Percentiles rank a stretch among this genome's conserved stretches.
Evolutionary conservation across 2,113 vertebrate species (phyloP).

Genomic region (Poicephalus meyeri): DNA sequence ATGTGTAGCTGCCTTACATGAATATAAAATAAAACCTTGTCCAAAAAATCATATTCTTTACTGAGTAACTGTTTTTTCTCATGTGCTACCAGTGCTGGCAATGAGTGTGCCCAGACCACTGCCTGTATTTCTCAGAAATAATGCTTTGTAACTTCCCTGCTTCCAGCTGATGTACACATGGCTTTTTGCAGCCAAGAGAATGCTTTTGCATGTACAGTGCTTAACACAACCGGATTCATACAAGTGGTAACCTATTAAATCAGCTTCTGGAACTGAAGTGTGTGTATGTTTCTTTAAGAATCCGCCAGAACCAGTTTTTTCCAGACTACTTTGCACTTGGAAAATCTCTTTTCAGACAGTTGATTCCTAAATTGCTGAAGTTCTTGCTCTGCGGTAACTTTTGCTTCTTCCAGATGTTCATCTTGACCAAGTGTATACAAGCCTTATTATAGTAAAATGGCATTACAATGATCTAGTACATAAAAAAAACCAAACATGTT

Average conservation of each 20-base stretch:
- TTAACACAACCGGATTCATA: not conserved
- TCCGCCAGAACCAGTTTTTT: not conserved
- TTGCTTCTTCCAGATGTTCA: not conserved
- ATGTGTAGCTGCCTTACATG: not conserved
- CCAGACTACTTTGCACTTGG: not conserved
- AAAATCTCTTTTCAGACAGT: not conserved
- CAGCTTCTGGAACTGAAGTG: not conserved
- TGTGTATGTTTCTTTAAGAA: not conserved
- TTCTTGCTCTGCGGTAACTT: not conserved
- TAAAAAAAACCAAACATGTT: not conserved
- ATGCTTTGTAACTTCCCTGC: not conserved
- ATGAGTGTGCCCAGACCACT: not conserved
- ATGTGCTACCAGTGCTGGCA: not conserved
- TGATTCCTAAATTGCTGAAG: not conserved
- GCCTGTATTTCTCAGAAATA: not conserved
- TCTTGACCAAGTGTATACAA: not conserved
- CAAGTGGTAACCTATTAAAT: not conserved
- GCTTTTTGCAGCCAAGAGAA: not conserved
- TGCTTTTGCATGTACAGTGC: not conserved
- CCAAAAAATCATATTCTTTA: not conserved
- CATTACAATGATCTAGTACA: not conserved
- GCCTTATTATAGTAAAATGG: not conserved
- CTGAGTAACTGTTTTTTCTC: not conserved
- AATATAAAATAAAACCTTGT: not conserved
- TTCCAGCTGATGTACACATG: not conserved